These are phyloP conservation scores for Apostichopus japonicus DNA, from an alignment of 35 echinoderm and acorn worm species.

Conservation along the genomic window DNA sequence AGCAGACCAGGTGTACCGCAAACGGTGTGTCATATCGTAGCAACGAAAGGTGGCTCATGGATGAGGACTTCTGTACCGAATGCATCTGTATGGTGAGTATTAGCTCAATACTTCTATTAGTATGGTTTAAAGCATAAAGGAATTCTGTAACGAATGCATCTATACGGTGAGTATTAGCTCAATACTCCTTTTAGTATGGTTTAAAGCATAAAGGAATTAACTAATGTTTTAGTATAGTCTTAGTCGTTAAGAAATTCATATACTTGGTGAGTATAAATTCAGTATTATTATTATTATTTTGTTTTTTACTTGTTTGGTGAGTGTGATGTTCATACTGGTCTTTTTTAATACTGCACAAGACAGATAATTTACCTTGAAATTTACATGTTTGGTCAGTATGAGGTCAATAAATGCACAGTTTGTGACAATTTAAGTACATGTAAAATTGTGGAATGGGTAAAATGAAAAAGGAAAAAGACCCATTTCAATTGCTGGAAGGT, in stretches of 20 bases:
- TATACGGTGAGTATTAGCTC: constrained; percentile 66
- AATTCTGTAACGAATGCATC: constrained; percentile 85
- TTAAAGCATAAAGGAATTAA: constrained; percentile 50
- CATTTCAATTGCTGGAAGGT: too few species aligned
- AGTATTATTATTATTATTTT: too few species aligned
- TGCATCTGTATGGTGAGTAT: constrained; percentile 83
- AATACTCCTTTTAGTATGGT: too few species aligned
- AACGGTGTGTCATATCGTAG: constrained; percentile 48
- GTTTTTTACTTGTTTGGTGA: too few species aligned
- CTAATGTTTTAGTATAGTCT: constrained; percentile 12
- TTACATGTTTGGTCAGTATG: too few species aligned
- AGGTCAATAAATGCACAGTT: too few species aligned
- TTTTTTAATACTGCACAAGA: too few species aligned
- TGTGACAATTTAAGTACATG: too few species aligned
- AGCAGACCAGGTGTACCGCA: not conserved
- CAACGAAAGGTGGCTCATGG: constrained; percentile 83
- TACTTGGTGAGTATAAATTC: constrained; percentile 66
- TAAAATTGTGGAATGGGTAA: too few species aligned
- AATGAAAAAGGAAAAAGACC: too few species aligned
- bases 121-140: constrained; percentile 27
- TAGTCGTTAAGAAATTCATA: constrained; percentile 31
- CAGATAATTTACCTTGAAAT: too few species aligned
- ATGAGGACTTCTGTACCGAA: constrained; percentile 84
- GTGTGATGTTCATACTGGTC: too few species aligned
- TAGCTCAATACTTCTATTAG: not conserved